Percentiles rank a stretch among this genome's conserved stretches.
phyloP scores from a whole-genome alignment of 2,888 invertebrate species.

The Lomographa bimaculata region DNA sequence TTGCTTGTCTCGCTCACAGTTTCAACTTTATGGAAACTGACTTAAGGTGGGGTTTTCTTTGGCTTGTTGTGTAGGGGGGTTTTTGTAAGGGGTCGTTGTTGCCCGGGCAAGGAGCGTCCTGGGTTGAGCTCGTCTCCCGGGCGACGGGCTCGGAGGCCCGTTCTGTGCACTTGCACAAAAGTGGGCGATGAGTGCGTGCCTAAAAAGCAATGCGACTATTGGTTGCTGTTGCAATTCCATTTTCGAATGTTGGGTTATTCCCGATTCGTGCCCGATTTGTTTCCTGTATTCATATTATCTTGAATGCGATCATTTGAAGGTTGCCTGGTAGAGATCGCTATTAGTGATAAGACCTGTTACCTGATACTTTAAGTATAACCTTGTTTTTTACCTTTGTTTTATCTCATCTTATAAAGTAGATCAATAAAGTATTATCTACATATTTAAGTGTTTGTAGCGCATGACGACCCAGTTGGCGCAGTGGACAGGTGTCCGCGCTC shows the following conservation, averaged over 20 bases:
- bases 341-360: too few relatives aligned
- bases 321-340: too few relatives aligned
- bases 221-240: slow-evolving; percentile 43
- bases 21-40: slow-evolving; percentile 15
- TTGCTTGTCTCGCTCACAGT: slow-evolving; percentile 22
- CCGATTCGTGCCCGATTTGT: too few relatives aligned
- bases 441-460: too few relatives aligned
- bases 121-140: slow-evolving; percentile 74
- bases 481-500: too few relatives aligned
- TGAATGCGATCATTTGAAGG: too few relatives aligned
- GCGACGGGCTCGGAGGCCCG: slow-evolving; percentile 47
- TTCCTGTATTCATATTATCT: too few relatives aligned
- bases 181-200: slow-evolving; percentile 52
- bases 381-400: too few relatives aligned
- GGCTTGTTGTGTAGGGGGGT: slow-evolving; percentile 32
- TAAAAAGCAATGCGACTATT: slow-evolving; percentile 47
- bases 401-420: too few relatives aligned
- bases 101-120: slow-evolving; percentile 54
- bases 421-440: too few relatives aligned
- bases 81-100: slow-evolving; percentile 55
- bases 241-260: slow-evolving; percentile 43
- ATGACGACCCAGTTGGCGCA: too few relatives aligned
- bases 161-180: slow-evolving; percentile 65
- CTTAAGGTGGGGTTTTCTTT: slow-evolving; percentile 39
- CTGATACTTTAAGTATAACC: too few relatives aligned